Evolutionary conservation across 1,140 invertebrate genomes (phyloP), one percentile per base, ranked within the genome.

Genomic region (Mya arenaria): DNA sequence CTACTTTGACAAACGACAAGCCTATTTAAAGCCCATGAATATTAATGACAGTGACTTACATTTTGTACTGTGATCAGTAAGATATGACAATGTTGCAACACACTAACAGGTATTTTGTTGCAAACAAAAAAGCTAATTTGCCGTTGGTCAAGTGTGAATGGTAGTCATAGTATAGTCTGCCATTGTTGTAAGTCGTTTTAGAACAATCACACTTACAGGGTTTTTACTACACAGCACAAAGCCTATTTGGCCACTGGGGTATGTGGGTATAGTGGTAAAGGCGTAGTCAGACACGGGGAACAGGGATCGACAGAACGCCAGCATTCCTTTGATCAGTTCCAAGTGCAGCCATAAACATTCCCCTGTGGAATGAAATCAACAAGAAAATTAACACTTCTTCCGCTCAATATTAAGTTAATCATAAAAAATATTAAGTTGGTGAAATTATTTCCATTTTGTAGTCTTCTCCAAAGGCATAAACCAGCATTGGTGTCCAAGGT

Each of bases 181-280:
- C 13, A 48, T 48, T 48, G 13, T n/a, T n/a, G n/a, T 15, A n/a
- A 48, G 13, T n/a, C 28, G 10, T 19, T 60, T 15, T 15, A 19
- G 8, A 44, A 60, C 44, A 48, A 17, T n/a, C 4, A 17, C 13
- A 91, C 92, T 93, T 93, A 95, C 95, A 37, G 91, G 86, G 86
- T 94, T 93, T 65, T 94, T 92, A 84, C 94, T 94, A 85, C 97
- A 98, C 23, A 99, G 94, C 0, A 99, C 93, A 91, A 98, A 98
- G 3, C 98, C 98, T 84, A 99, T 99, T 93, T 98, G 96, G 0
- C 98, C 98, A 34, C 96, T 97, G 0, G 98, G 98, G 92, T 99
- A 99, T 0, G 98, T 98, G 0, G 98, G 98, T 1, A 99, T 97
- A 19, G 95, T 95, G 8, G 96, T 96, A 55, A 95, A 95, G 0